Base-by-base conservation (phyloP, 2,888 invertebrate genomes). In the Leptarthrus brevirostris region DNA sequence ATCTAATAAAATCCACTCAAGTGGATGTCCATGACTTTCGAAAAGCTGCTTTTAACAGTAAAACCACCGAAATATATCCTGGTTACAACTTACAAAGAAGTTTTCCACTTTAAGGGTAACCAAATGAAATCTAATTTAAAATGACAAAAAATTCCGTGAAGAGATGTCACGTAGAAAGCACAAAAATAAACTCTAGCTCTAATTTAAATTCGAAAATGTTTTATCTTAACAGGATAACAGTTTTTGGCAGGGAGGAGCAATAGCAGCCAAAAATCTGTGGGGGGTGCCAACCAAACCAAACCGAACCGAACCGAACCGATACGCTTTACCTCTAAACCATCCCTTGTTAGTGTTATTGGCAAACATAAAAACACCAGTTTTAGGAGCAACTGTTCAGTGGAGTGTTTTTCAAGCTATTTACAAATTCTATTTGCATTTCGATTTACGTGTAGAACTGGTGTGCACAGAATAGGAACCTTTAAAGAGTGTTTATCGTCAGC, bases 391-490 rank as follows among this genome's bases (percentile, higher is more conserved):
- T 34, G 30, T 34, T 58, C 34, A 3, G 36, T 8, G 34, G 69
- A 72, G 72, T 64, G 56, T 56, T 74, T 74, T 66, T 66, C 74
- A 20, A 72, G 74, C 74, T 74, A 74, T 74, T 74, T 74, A 74
- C 74, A 74, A 74, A 74, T 74, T 74, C 74, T 72, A 74, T 74
- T 74, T 74, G 74, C 74, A 74, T 74, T 74, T 72, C 72, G 74
- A 74, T 74, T 74, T 74, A 72, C 66, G 56, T 44, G 47, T 61
- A 49, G 30, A 58, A 58, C 30, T 34, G 30, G 30, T 24, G 58
- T 34, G 58, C 34, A 30, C 8, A 30, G 30, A 30, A 30, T 30
- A 58, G 30, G 18, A n/a, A 20, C 34, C 58, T 58, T 58, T 54
- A 72, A 74, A 56, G 56, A 72, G 66, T 74, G 74, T 74, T 74